These are phyloP conservation scores for Echeneis naucrates DNA, from an alignment of 2,797 vertebrate species.

Conservation along the genomic window DNA sequence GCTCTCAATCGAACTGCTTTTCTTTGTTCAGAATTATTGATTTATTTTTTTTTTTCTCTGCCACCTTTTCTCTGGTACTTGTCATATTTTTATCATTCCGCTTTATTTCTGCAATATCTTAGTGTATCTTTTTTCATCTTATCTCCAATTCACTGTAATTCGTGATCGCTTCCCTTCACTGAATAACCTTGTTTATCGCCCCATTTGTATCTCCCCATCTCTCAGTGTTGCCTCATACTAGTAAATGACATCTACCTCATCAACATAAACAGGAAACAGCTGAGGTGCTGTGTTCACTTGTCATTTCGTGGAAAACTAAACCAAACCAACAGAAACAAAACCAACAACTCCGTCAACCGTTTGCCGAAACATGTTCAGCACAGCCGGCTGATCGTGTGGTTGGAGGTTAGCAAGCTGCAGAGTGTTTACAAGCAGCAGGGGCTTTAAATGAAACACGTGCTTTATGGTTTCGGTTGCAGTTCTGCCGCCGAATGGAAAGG, in stretches of 20 bases:
- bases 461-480: not conserved
- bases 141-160: constrained; percentile 36
- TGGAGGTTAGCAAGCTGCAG: constrained; percentile 44
- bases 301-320: constrained; percentile 70
- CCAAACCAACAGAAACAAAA: constrained; percentile 33
- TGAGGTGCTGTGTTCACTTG: constrained; percentile 50
- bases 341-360: constrained; percentile 4
- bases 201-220: constrained; percentile 6
- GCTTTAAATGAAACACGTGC: constrained; percentile 75
- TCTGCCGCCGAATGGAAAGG: constrained; percentile 4
- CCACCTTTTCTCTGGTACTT: not conserved
- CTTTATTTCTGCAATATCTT: not conserved
- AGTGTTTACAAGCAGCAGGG: constrained; percentile 65
- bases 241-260: constrained; percentile 35
- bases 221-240: constrained; percentile 6
- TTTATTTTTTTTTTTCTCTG: not conserved
- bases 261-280: constrained; percentile 78
- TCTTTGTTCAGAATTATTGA: constrained; percentile 1
- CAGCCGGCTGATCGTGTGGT: constrained; percentile 45
- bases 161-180: constrained; percentile 3
- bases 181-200: constrained; percentile 22
- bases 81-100: not conserved
- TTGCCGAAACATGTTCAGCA: not conserved
- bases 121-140: constrained; percentile 2
- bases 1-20: constrained; percentile 14